Evolutionary conservation across 2,113 vertebrate genomes (phyloP), one percentile per base, ranked within the genome.

Genomic region (Clupea harengus): DNA sequence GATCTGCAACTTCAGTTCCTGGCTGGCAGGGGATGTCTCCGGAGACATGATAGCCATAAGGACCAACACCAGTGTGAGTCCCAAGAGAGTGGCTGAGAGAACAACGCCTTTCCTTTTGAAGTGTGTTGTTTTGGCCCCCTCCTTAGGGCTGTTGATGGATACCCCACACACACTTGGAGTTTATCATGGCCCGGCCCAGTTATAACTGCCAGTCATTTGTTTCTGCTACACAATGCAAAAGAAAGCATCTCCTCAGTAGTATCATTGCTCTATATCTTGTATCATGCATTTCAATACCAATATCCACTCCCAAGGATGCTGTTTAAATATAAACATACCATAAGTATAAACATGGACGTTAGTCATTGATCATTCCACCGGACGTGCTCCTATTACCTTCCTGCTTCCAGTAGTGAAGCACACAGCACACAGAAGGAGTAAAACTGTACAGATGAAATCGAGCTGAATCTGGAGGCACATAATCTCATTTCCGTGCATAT

Each of bases 281-380:
- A 32, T 78, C 72, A 67, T n/a, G 6, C 22, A 28, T 28, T 67
- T 67, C n/a, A 78, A 32, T 78, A 78, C 72, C 25, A 39, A 78
- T 78, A 18, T 32, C 72, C 72, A 44, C 28, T 28, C 28, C 13
- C 15, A 78, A 32, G 28, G 72, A 78, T 39, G 72, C 72, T 78
- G 72, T 78, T 78, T 78, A 39, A 39, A 78, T 44, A 78, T 3
- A 78, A 78, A 78, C 72, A 78, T 32, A 32, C 25, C 72, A 78
- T 25, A 67, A 67, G 28, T 67, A 67, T 15, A 78, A 22, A 15
- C 72, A 28, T 78, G 72, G 39, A 11, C 28, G 15, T 28, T 39
- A 32, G 72, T 5, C 72, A 39, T 78, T 13, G 72, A 78, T 78
- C 72, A 39, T 32, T 13, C 28, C 72, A 78, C 67, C 13, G 72